Evolutionary conservation across 2,113 vertebrate species (phyloP), one percentile per base, ranked within the genome.

Genomic region (Oryzias melastigma): DNA sequence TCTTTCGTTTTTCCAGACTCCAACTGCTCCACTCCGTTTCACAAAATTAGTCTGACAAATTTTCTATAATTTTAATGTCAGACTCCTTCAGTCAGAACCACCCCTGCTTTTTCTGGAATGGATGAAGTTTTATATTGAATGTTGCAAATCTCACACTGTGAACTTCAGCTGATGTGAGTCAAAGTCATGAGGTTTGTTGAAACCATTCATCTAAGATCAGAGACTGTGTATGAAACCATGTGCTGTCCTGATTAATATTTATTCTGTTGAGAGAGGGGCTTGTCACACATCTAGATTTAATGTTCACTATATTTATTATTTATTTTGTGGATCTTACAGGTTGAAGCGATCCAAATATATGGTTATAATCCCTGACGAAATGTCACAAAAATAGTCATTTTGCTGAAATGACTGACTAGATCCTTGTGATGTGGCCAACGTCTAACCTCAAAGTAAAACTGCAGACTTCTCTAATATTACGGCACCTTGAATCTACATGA

Each of bases 311-410:
- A 67, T 83, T 86, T 84, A 76, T 70, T 81, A 78, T 79, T 85
- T 85, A 72, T 73, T 71, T 46, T 49, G 41, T 58, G 46, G 58
- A 63, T 71, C 72, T 65, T 73, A 61, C 64, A 42, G 3, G 13
- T 49, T 29, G 14, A 45, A 55, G 22, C 43, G 71, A 70, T 73
- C 72, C 53, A 48, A 59, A 54, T 53, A 40, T 48, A 71, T 18
- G 47, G 62, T 66, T 61, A 29, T 74, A 76, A 82, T 76, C 60
- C 78, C 73, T 44, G 65, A 75, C 73, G 68, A 80, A 70, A 85
- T 71, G 61, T 81, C 75, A 71, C 81, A 47, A 69, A 90, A 90
- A 90, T 85, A 88, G 64, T 75, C 67, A 70, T 76, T 66, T 63
- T 49, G 63, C 67, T 75, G 53, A 83, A 77, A 80, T 84, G 4